A percentile compares a stretch with the other conserved stretches of the same genome.
phyloP scores from a whole-genome alignment of 2,888 invertebrate genomes.

The Nebria salina region DNA sequence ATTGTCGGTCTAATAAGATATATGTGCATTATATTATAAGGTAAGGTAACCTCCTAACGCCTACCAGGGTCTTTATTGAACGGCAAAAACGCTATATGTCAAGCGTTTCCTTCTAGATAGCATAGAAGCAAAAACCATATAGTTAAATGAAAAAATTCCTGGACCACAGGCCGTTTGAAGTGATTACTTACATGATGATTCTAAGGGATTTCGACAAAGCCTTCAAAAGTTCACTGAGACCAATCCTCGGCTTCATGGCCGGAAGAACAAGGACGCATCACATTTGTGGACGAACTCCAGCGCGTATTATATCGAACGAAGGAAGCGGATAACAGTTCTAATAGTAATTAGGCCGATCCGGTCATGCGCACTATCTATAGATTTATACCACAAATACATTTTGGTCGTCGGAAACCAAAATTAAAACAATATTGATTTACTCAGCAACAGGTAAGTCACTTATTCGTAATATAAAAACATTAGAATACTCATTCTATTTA shows the following conservation, averaged over 20 bases:
- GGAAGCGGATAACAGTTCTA: background rate
- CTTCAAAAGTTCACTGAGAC: background rate
- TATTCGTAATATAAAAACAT: no score
- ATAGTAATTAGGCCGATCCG: background rate
- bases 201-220: background rate
- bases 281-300: background rate
- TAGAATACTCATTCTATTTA: no score
- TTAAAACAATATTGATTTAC: no score
- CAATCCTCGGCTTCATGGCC: background rate
- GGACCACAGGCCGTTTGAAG: background rate
- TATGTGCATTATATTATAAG: constrained; percentile 27
- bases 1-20: background rate
- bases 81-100: constrained; percentile 31
- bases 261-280: background rate
- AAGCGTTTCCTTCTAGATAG: constrained; percentile 19
- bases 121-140: no score
- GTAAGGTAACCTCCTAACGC: no score
- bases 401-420: no score
- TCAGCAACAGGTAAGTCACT: no score
- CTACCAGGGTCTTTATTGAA: no score
- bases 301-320: background rate
- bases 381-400: no score
- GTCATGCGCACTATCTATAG: background rate
- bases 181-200: background rate
- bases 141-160: background rate